These are phyloP conservation scores for Anguilla japonica DNA, from an alignment of 2,113 vertebrate species.

Conservation along the genomic window DNA sequence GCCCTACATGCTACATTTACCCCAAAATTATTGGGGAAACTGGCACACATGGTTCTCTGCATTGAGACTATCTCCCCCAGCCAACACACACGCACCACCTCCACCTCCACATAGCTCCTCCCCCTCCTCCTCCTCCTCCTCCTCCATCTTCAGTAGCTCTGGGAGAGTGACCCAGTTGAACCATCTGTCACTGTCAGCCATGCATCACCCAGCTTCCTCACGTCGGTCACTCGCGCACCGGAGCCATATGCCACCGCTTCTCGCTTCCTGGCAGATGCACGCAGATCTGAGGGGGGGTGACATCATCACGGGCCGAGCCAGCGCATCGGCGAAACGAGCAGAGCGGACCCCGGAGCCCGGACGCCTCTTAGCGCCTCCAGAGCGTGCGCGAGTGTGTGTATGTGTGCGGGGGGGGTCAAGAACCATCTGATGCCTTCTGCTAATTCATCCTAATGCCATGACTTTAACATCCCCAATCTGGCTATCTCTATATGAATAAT, in stretches of 20 bases:
- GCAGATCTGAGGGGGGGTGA: neutral
- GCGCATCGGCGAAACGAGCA: neutral
- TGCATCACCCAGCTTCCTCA: constrained; percentile 47
- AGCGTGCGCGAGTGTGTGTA: neutral
- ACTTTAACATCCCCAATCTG: neutral
- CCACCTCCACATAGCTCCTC: constrained; percentile 16
- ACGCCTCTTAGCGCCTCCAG: neutral
- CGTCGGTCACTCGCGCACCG: constrained; percentile 45
- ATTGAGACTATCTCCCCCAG: constrained; percentile 33
- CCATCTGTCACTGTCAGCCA: constrained; percentile 57
- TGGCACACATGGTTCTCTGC: constrained; percentile 14
- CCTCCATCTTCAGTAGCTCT: constrained; percentile 41
- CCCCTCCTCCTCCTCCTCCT: constrained; percentile 31
- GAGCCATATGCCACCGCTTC: constrained; percentile 49
- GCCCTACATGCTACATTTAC: neutral
- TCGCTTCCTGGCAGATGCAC: constrained; percentile 27
- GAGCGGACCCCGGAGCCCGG: constrained; percentile 39
- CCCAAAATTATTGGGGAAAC: neutral
- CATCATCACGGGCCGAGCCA: constrained; percentile 20
- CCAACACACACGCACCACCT: neutral
- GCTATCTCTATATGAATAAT: neutral
- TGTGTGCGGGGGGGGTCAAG: neutral
- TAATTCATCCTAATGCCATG: constrained; percentile 15
- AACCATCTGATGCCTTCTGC: constrained; percentile 1
- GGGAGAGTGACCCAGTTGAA: constrained; percentile 60